Base-by-base conservation (phyloP, 2,797 vertebrate genomes). In the Gastrophryne carolinensis region DNA sequence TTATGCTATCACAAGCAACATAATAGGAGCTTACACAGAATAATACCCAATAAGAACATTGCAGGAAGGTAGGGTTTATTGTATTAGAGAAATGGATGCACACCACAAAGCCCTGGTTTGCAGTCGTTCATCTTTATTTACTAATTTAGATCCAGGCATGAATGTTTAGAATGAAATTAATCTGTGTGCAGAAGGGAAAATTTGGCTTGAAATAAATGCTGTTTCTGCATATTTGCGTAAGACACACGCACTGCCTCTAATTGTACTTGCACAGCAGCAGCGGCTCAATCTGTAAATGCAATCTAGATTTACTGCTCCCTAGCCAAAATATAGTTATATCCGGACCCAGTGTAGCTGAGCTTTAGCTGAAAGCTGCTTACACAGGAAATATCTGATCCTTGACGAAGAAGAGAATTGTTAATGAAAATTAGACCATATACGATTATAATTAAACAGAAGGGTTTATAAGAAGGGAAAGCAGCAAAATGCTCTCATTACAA, bases 141-240 rank as follows among this genome's bases (percentile, higher is more conserved):
- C 64, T 44, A 41, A 72, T 65, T 39, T 65, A 52, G 29, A 24
- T 49, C 58, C 35, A 64, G 75, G 67, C 67, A 77, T 30, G 11
- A 29, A 11, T 35, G 39, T 13, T 23, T 12, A 37, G 19, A 72
- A 65, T 65, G 4, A 77, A 71, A 49, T 34, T 19, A 76, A 69
- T 71, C 58, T 47, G 13, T 57, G 60, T 41, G 35, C 37, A 64
- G 29, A 70, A 63, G 54, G 57, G 56, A 29, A 39, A 39, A 39
- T 13, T 66, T 78, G 61, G 60, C 68, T 64, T 3, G 2, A n/a
- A 58, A 21, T 66, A 65, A 67, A 49, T 78, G 37, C 39, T 66
- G 57, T 41, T 65, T 47, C 75, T 66, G 68, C 61, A 78, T 39
- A 49, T 39, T 57, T 47, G 30, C 52, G 63, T n/a, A 75, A 58